These are phyloP conservation scores for Lagocephalus sceleratus DNA, from an alignment of 2,797 vertebrate genomes.

Conservation along the genomic window DNA sequence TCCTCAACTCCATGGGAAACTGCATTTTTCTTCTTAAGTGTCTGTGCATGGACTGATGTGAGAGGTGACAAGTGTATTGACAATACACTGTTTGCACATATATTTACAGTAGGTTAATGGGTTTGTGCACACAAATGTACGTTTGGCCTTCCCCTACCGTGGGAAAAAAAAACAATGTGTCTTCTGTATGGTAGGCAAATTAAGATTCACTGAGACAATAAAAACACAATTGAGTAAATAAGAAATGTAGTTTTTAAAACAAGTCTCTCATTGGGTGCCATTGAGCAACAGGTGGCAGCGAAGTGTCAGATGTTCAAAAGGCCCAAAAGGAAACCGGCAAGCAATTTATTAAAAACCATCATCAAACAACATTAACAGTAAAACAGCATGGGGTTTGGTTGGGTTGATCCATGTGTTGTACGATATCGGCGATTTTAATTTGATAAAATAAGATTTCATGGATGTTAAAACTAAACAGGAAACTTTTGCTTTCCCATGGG, in stretches of 20 bases:
- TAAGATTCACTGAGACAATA: too few relatives aligned
- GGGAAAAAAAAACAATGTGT: constrained; percentile 4
- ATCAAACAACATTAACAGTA: too few relatives aligned
- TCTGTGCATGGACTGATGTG: constrained; percentile 13
- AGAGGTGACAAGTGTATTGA: constrained; percentile 2
- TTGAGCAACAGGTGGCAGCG: too few relatives aligned
- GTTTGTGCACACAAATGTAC: background rate
- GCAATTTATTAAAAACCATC: too few relatives aligned
- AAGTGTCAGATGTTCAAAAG: too few relatives aligned
- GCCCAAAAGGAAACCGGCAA: too few relatives aligned
- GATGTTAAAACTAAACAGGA: too few relatives aligned
- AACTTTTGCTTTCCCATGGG: background rate
- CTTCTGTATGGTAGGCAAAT: background rate
- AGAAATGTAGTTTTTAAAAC: too few relatives aligned
- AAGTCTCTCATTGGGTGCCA: too few relatives aligned
- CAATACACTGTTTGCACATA: constrained; percentile 17
- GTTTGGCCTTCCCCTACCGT: background rate
- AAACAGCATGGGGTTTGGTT: background rate
- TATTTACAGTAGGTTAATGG: constrained; percentile 4
- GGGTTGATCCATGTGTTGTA: background rate
- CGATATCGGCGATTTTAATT: too few relatives aligned
- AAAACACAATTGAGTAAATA: too few relatives aligned
- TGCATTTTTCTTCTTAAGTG: constrained; percentile 9
- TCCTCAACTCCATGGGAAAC: constrained; percentile 11
- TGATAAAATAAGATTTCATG: too few relatives aligned